Base-by-base conservation (phyloP, 1,140 invertebrate species). In the Trichonephila clavipes region DNA sequence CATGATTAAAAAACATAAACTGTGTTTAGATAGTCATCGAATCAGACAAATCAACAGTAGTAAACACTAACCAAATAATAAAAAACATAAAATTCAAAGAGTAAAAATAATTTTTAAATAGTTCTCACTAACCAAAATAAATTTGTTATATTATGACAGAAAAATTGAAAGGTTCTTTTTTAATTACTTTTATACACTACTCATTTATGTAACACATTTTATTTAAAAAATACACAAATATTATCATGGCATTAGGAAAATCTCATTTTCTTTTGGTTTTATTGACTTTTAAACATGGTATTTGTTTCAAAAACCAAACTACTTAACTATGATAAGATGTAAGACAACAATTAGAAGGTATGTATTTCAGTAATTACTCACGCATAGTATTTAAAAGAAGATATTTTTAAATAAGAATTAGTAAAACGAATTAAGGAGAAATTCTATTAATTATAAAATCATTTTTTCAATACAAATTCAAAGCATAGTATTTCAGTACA, bases 311-410 rank as follows among this genome's bases (percentile, higher is more conserved):
- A 51, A 51, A 19, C 4, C 16, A 77, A 40, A 77, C 34, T 16
- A 87, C 28, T 34, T 59, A 87, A 62, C 44, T 64, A 21, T 40
- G 5, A 2, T 28, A 14, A 94, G 92, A 87, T 83, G 51, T 94
- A 6, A 88, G 59, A 62, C 86, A 94, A 24, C 92, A 94, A 58
- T 28, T 86, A 89, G 92, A 88, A 66, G 62, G 92, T 94, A 89
- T 59, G 77, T 58, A 51, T 86, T 34, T 40, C 7, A 64, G 5
- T 12, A 51, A n/a, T 69, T 61, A 85, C 16, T 86, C 66, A 34
- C 82, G 7, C 51, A 51, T n/a, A 51, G 7, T 1, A 51, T 51
- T 12, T 10, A 51, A 51, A 12, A 12, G 10, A 51, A 51, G 51
- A 12, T 10, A 51, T 7, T 51, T 40, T 51, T 51, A 51, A 51